Evolutionary conservation across 1,140 invertebrate species (phyloP).

Genomic region (Chionoecetes opilio): DNA sequence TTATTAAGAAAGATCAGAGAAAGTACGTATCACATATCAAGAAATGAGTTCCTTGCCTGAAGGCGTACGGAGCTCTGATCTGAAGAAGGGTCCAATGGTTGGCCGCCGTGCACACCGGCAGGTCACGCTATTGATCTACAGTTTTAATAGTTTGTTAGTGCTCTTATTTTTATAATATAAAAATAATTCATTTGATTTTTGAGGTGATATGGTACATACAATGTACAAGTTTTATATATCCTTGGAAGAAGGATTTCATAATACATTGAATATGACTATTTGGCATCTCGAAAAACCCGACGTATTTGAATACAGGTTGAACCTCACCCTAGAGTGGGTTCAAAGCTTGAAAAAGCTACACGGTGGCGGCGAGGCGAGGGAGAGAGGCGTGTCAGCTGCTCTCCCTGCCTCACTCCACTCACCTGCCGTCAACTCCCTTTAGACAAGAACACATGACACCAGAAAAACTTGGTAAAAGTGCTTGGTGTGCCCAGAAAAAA

Average conservation of each 20-base stretch:
- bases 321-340: not conserved
- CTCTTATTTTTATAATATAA: slow-evolving; percentile 76
- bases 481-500: slow-evolving; percentile 24
- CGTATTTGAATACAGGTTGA: slow-evolving; percentile 34
- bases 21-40: slow-evolving; percentile 78
- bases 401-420: not conserved
- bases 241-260: slow-evolving; percentile 73
- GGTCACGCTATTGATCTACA: slow-evolving; percentile 36
- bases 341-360: not conserved
- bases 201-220: slow-evolving; percentile 79
- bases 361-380: not conserved
- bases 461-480: slow-evolving; percentile 59
- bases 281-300: slow-evolving; percentile 65
- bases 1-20: slow-evolving; percentile 78
- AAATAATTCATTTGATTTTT: slow-evolving; percentile 80
- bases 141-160: slow-evolving; percentile 22
- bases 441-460: slow-evolving; percentile 45
- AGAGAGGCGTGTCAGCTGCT: not conserved
- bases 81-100: slow-evolving; percentile 27
- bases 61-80: slow-evolving; percentile 63
- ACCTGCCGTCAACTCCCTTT: slow-evolving; percentile 18
- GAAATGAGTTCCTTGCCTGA: slow-evolving; percentile 66
- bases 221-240: slow-evolving; percentile 79
- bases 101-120: not conserved
- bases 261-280: slow-evolving; percentile 69